These are phyloP conservation scores for Sebastes jordani DNA, from an alignment of 2,797 vertebrate genomes.

Conservation along the genomic window DNA sequence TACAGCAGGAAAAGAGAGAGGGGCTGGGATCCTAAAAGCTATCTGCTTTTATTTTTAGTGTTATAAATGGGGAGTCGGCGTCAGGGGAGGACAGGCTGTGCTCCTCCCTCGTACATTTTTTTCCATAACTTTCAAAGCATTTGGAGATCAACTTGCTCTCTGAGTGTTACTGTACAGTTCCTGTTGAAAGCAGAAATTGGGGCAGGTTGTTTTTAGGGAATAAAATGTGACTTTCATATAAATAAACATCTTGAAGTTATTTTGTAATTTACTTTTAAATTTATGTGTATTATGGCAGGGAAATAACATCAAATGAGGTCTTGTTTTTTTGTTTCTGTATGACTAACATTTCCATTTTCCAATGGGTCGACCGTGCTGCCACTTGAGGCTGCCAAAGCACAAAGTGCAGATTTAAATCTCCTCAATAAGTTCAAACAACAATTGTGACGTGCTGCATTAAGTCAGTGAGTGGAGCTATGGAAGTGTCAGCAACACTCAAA, in stretches of 20 bases:
- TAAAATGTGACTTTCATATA: not conserved
- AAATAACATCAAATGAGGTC: constrained; percentile 8
- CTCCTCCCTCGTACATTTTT: not conserved
- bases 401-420: not conserved
- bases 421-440: not conserved
- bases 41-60: constrained; percentile 51
- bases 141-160: not conserved
- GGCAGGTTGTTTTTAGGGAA: not conserved
- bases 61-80: constrained; percentile 18
- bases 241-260: not conserved
- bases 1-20: not conserved
- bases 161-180: not conserved
- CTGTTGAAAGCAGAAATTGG: not conserved
- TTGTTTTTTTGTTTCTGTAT: constrained; percentile 10
- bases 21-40: constrained; percentile 14
- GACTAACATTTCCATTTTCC: not conserved
- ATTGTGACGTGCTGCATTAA: not conserved
- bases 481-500: not conserved
- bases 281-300: not conserved
- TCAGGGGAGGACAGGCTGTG: constrained; percentile 1
- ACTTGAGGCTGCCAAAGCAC: not conserved
- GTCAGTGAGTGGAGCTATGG: not conserved
- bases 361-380: not conserved
- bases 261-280: constrained; percentile 8
- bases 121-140: constrained; percentile 11